Evolutionary conservation across 2,888 invertebrate species (phyloP).

Genomic region (Spisula subtruncata): DNA sequence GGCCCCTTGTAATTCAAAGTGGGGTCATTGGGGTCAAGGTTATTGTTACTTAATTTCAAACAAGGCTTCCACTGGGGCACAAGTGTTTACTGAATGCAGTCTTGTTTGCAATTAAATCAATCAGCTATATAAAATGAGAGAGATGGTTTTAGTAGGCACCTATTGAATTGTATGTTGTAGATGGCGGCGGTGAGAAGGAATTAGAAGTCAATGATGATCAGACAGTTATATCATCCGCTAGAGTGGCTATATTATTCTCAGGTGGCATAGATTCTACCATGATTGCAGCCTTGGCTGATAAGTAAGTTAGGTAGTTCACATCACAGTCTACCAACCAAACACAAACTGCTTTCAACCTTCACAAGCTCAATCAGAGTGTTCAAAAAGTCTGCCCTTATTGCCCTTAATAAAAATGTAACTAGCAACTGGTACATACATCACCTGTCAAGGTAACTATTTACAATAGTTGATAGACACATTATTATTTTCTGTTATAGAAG

Average conservation of each 20-base stretch:
- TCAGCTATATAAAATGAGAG: not conserved
- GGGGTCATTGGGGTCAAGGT: no score
- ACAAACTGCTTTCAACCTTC: not conserved
- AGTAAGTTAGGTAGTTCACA: conserved; percentile 87
- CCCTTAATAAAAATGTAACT: not conserved
- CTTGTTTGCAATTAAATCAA: no score
- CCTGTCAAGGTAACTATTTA: no score
- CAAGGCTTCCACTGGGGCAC: no score
- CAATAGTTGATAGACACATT: no score
- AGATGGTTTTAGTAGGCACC: not conserved
- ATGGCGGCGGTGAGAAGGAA: not conserved
- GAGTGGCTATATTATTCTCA: conserved; percentile 95
- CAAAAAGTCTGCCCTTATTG: not conserved
- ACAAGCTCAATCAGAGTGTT: not conserved
- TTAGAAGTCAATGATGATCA: not conserved
- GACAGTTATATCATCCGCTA: conserved; percentile 89
- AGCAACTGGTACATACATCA: no score
- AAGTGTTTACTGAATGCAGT: no score
- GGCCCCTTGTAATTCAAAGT: no score
- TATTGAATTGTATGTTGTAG: not conserved
- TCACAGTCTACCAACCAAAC: not conserved
- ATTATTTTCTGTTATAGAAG: no score
- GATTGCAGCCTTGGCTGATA: conserved; percentile 93
- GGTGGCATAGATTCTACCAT: conserved; percentile 99
- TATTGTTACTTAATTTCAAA: no score